These are phyloP conservation scores for Meliscaeva auricollis DNA, from an alignment of 2,888 invertebrate genomes.

Conservation along the genomic window DNA sequence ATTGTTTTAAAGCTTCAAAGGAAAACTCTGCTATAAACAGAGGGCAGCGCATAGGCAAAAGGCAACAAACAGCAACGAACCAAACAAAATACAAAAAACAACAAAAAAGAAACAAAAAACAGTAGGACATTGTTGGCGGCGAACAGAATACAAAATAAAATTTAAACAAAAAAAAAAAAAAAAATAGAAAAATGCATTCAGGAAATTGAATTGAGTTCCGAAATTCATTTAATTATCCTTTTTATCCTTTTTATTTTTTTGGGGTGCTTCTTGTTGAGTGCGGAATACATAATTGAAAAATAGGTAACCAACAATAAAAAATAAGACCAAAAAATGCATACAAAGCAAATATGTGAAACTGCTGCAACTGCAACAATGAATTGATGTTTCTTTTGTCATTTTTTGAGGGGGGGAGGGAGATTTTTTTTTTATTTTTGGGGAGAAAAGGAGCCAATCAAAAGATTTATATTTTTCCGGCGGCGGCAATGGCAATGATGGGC, in stretches of 20 bases:
- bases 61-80: neutral
- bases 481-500: neutral
- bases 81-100: neutral
- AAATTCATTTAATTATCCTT: conserved; percentile 69
- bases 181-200: conserved; percentile 57
- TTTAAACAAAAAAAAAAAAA: conserved; percentile 7
- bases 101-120: conserved; percentile 13
- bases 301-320: conserved; percentile 38
- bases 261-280: conserved; percentile 36
- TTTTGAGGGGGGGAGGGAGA: neutral
- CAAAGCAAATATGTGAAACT: conserved; percentile 32
- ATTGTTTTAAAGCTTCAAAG: conserved; percentile 69
- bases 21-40: conserved; percentile 17
- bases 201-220: conserved; percentile 73
- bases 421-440: conserved; percentile 5
- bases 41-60: neutral
- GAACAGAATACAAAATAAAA: neutral
- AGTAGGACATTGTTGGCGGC: conserved; percentile 33
- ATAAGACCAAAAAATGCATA: neutral
- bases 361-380: conserved; percentile 37
- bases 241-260: neutral
- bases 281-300: conserved; percentile 61
- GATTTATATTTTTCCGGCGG: conserved; percentile 44
- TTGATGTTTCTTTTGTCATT: conserved; percentile 22
- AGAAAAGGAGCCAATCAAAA: conserved; percentile 48